Conservation (phyloP, 2,888 invertebrate species). For the Apotomis capreana region DNA sequence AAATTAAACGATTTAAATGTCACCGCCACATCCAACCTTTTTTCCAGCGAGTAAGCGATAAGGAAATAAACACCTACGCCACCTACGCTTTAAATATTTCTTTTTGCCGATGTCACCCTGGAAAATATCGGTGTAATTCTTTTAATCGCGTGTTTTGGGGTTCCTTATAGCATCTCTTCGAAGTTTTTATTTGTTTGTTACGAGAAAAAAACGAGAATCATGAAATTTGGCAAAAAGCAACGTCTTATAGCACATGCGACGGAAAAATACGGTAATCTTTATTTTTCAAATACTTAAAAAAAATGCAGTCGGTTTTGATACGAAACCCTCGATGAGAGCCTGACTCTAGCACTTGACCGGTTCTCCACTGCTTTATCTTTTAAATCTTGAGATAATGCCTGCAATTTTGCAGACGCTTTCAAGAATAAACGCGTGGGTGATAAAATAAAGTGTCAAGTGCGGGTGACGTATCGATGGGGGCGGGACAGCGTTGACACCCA, state of each 20-base stretch:
- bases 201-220: no score
- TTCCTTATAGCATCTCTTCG: no score
- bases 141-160: constrained; percentile 11
- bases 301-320: no score
- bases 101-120: constrained; percentile 12
- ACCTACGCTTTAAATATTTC: constrained; percentile 29
- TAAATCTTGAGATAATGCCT: constrained; percentile 36
- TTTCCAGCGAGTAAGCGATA: constrained; percentile 10
- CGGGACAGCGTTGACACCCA: constrained; percentile 51
- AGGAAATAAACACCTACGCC: constrained; percentile 12
- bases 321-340: no score
- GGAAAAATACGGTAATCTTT: no score
- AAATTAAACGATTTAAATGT: neutral
- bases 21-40: neutral
- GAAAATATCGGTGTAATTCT: constrained; percentile 33
- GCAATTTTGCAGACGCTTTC: constrained; percentile 55
- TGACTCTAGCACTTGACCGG: no score
- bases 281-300: no score
- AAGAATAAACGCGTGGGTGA: constrained; percentile 59
- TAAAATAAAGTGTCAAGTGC: constrained; percentile 63
- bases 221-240: no score
- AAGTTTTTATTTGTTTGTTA: no score
- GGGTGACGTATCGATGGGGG: constrained; percentile 54
- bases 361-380: constrained; percentile 24
- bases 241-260: no score